Percentiles rank a stretch among this genome's conserved stretches.
These are phyloP conservation scores for Lepidochrysops patricia DNA, from an alignment of 2,888 invertebrate species.

Conservation along the genomic window DNA sequence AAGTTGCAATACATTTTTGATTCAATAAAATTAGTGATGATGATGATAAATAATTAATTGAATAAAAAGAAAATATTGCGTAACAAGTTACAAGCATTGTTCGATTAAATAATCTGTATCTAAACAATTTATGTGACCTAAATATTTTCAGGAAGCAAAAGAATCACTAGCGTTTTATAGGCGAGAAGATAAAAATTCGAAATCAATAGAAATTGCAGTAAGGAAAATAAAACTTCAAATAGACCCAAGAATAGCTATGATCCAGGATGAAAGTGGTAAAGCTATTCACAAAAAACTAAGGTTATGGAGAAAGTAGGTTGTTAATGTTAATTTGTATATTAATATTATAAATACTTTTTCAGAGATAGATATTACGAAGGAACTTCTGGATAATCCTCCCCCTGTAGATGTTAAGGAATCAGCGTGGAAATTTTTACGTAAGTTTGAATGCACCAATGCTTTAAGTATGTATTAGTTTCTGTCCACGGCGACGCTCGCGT, in stretches of 20 bases:
- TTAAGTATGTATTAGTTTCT: no score
- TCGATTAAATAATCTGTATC: no score
- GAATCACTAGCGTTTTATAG: slow-evolving; percentile 48
- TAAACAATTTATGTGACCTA: no score
- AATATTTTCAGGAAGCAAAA: slow-evolving; percentile 43
- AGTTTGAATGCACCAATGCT: no score
- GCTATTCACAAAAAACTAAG: neutral
- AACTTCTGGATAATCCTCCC: slow-evolving; percentile 29
- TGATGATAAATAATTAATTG: no score
- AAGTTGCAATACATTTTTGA: neutral
- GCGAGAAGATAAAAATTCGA: slow-evolving; percentile 35
- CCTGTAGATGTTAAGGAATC: slow-evolving; percentile 25
- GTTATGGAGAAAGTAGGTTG: no score
- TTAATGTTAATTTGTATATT: no score
- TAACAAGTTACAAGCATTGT: no score
- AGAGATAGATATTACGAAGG: slow-evolving; percentile 33
- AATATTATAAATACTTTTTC: no score
- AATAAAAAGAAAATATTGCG: no score
- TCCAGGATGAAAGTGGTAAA: slow-evolving; percentile 32
- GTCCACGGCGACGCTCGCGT: no score
- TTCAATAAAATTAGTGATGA: no score
- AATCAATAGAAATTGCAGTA: slow-evolving; percentile 42
- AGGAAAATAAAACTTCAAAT: slow-evolving; percentile 46
- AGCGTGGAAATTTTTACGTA: slow-evolving; percentile 44
- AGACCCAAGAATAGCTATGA: slow-evolving; percentile 40